Evolutionary conservation across 2,113 vertebrate species (phyloP).

Genomic region (Atrichornis clamosus): DNA sequence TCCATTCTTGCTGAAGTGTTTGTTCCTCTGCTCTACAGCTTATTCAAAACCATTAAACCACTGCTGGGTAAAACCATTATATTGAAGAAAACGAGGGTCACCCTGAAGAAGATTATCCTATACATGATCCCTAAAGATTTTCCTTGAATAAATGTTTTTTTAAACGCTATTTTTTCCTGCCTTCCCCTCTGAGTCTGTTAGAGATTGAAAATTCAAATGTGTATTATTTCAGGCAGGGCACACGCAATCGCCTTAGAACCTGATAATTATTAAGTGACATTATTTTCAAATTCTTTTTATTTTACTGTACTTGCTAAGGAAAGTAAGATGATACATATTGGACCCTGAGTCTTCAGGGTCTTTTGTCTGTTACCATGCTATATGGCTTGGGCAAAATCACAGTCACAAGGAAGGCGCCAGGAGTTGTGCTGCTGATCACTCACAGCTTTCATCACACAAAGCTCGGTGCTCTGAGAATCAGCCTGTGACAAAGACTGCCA

Average conservation of each 20-base stretch:
- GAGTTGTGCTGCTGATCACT: not conserved
- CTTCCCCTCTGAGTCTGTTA: not conserved
- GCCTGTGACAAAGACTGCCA: not conserved
- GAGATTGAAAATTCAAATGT: not conserved
- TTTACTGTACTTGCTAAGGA: not conserved
- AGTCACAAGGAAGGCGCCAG: not conserved
- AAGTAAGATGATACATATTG: not conserved
- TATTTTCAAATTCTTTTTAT: not conserved
- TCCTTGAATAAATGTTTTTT: conserved; percentile 25
- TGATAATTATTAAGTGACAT: not conserved
- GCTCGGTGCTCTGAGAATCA: not conserved
- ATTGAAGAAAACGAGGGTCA: conserved; percentile 25
- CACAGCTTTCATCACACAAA: not conserved
- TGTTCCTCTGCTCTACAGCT: not conserved
- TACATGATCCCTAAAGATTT: conserved; percentile 21
- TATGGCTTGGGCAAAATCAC: not conserved
- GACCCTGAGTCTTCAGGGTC: not conserved
- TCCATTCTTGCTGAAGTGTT: not conserved
- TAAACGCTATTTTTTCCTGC: not conserved
- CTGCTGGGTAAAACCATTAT: conserved; percentile 26
- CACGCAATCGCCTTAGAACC: not conserved
- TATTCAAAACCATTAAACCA: conserved; percentile 36
- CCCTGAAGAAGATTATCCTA: conserved; percentile 47
- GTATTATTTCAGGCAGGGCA: not conserved
- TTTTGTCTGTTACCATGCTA: not conserved